These are phyloP conservation scores for Plecturocebus donacophilus DNA, from an alignment of 2,113 vertebrate genomes.

Conservation along the genomic window DNA sequence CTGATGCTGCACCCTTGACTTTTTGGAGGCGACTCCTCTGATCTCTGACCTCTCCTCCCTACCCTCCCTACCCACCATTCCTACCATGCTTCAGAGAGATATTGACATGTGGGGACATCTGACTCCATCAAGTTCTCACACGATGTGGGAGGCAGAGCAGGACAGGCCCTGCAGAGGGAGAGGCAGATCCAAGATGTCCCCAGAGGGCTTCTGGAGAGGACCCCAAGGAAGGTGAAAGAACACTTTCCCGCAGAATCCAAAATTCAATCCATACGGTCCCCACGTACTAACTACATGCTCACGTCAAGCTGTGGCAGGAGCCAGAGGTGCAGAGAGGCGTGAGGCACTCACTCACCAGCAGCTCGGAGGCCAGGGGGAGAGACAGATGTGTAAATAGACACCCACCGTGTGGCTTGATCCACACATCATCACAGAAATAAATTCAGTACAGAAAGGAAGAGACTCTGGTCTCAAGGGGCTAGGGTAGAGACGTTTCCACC, in stretches of 20 bases:
- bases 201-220: neutral
- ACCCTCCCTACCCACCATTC: too few species aligned
- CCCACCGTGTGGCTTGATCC: neutral
- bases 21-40: neutral
- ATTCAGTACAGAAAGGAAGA: neutral
- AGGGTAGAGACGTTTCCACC: neutral
- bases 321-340: neutral
- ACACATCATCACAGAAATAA: accelerated
- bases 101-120: neutral
- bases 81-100: neutral
- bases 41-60: neutral
- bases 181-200: neutral
- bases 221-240: neutral
- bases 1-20: neutral
- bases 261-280: neutral
- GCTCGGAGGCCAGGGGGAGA: neutral
- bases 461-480: neutral
- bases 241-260: neutral
- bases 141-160: neutral
- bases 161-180: neutral
- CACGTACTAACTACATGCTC: accelerated
- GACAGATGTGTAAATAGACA: neutral
- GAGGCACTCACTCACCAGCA: neutral
- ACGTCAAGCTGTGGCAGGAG: too few species aligned
- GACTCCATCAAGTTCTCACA: neutral